Evolutionary conservation across 1,140 invertebrate genomes (phyloP), one percentile per base, ranked within the genome.

Genomic region (Drosophila varians): DNA sequence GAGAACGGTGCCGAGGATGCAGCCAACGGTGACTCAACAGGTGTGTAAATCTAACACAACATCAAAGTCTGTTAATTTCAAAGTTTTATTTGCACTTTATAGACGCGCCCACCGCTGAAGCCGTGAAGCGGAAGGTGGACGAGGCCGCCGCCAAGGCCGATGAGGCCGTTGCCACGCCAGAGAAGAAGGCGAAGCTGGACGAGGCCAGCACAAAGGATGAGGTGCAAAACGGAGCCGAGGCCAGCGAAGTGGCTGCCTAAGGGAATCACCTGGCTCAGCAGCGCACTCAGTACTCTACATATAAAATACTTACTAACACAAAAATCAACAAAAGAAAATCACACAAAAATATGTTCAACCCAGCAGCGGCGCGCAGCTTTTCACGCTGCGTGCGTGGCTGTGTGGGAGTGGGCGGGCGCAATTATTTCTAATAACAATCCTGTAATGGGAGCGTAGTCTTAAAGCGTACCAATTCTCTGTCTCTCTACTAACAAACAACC

Each of bases 171-270:
- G 89, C 82, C 47, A 90, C 89, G 73, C 89, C 89, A 55, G 89
- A 90, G 70, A 90, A 90, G 79, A 90, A 90, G 70, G 89, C 89
- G 62, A 90, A 90, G 73, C 64, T 90, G 60, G 89, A 90, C 49
- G 89, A 90, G 46, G 69, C 82, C 69, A 89, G 86, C 82, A 89
- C 83, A 75, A 90, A 90, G 80, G 89, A 90, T 53, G 89, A 90
- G 52, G 89, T 88, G 68, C 89, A 89, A 68, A 90, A 90, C 43
- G 89, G 89, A 66, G 71, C 89, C 53, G 89, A 90, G 57, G 89
- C 89, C 55, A 78, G 89, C 73, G 89, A 90, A 62, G 89, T 90
- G 73, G 89, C 89, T 66, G 89, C 89, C 87, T 90, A 90, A 90
- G 64, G 26, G 42, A 45, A 52, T 60, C 71, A 45, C 53, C 49